Conservation (phyloP, 2,888 invertebrate species). For the Amblyjoppa fuscipennis region DNA sequence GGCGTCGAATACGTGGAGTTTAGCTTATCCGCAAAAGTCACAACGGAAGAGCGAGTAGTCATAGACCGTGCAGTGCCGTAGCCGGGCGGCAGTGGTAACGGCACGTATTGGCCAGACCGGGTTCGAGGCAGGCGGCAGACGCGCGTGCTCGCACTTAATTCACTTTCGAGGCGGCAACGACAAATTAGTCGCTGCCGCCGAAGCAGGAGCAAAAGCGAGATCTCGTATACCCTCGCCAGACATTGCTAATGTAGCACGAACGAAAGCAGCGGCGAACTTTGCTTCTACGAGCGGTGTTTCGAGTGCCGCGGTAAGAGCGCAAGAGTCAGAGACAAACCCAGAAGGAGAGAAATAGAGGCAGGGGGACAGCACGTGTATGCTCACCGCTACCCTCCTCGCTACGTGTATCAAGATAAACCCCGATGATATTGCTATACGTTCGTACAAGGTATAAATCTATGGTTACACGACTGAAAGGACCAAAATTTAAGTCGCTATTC, state of each 20-base stretch:
- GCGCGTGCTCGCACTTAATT: conserved; percentile 49
- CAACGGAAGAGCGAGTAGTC: conserved; percentile 12
- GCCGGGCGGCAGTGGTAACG: conserved; percentile 29
- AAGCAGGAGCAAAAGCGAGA: conserved; percentile 10
- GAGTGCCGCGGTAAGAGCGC: background rate
- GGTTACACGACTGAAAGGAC: too few species aligned
- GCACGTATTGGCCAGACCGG: conserved; percentile 49
- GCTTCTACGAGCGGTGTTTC: conserved; percentile 3
- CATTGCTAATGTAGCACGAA: conserved; percentile 50
- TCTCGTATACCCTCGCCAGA: conserved; percentile 37
- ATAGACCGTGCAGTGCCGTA: conserved; percentile 16
- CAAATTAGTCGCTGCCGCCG: conserved; percentile 40
- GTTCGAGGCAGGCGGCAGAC: background rate
- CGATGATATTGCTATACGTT: too few species aligned
- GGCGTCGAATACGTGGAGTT: background rate
- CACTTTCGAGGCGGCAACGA: conserved; percentile 46
- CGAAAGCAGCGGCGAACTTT: conserved; percentile 48
- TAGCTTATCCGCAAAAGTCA: background rate
- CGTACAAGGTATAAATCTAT: too few species aligned
- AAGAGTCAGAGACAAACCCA: background rate
- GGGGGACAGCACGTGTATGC: background rate
- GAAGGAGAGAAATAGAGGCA: background rate
- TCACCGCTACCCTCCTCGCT: background rate
- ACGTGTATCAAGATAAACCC: background rate
- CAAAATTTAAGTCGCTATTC: too few species aligned